Evolutionary conservation across 1,140 invertebrate genomes (phyloP), one percentile per base, ranked within the genome.

Genomic region (Choristoneura fumiferana): DNA sequence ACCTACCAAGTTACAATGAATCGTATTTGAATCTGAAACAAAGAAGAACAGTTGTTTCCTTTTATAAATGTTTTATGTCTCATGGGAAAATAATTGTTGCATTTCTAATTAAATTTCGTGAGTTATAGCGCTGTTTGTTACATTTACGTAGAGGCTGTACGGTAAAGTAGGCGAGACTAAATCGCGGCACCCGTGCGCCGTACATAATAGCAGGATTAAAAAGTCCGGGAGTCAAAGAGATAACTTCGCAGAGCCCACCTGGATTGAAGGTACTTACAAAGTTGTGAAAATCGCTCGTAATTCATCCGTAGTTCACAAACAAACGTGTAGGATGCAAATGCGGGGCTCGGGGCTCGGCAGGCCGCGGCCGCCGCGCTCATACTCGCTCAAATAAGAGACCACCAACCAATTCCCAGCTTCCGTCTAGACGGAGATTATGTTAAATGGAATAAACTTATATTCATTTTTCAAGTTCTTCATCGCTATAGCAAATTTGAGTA

Each of bases 341-440:
- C 57, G 57, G 34, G 56, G 59, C 54, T 60, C 33, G 36, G 56
- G 37, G 45, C 40, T 34, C 60, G 22, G 12, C 36, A 36, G 59
- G 66, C 65, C 22, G 64, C 45, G 57, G 39, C 39, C 61, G 66
- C 65, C 22, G 64, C 45, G 57, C 39, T 45, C 58, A 15, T 35
- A 40, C 43, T 52, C 13, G 56, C 54, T 58, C 73, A 58, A 75
- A 76, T 75, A 75, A 76, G 72, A 80, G 65, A 71, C 71, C 67
- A 62, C 62, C 58, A 62, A 73, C 69, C 55, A 63, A 63, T 58
- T 40, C 45, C 65, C 69, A 70, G 69, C 73, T 77, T 77, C 79
- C 72, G 84, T 86, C 84, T 87, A 87, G 84, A 87, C 84, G 60
- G 78, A 83, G 81, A 85, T 85, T 85, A 86, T 78, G 74, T 75